Base-by-base conservation (phyloP, 1,140 invertebrate genomes). In the Papilio machaon region DNA sequence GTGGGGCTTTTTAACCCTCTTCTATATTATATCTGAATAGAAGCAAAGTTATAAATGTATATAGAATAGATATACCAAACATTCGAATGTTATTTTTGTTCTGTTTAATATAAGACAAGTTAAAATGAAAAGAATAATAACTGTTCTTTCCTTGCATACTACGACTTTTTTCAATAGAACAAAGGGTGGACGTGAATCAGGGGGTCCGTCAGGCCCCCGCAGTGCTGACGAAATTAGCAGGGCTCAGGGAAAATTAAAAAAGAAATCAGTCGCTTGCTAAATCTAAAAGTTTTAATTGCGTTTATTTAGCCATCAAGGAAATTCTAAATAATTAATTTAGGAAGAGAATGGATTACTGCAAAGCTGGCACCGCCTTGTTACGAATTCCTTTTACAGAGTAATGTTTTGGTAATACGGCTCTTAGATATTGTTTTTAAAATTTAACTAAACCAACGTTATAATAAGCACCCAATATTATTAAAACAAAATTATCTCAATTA, bases 261-360 rank as follows among this genome's bases (percentile, higher is more conserved):
- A 93, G 91, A 94, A 92, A 93, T 94, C 90, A 89, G 89, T 88
- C 88, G 87, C 84, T 88, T 89, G 89, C 89, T 91, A 88, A 93
- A 93, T 91, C 83, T 43, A 82, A 90, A 94, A 94, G 91, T 94
- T 94, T 94, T 94, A 94, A 94, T 94, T 94, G 92, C 91, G 87
- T 94, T 94, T 91, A 92, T 94, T 91, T 93, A 90, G 85, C 87
- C 88, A 90, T 94, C 91, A 91, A 86, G 87, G 86, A 87, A 64
- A 30, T 64, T 64, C 60, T 64, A 64, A 64, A 30, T 64, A 64
- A 60, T 60, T 60, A 19, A 64, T 64, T 79, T 67, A 79, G 77
- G 60, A 64, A 79, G 77, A 79, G 77, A 67, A 79, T 67, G 77
- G 77, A 79, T 79, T 67, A 67, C 47, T 79, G 19, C 19, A 46